Conservation (phyloP, 2,797 vertebrate species). For the Siniperca undulata region DNA sequence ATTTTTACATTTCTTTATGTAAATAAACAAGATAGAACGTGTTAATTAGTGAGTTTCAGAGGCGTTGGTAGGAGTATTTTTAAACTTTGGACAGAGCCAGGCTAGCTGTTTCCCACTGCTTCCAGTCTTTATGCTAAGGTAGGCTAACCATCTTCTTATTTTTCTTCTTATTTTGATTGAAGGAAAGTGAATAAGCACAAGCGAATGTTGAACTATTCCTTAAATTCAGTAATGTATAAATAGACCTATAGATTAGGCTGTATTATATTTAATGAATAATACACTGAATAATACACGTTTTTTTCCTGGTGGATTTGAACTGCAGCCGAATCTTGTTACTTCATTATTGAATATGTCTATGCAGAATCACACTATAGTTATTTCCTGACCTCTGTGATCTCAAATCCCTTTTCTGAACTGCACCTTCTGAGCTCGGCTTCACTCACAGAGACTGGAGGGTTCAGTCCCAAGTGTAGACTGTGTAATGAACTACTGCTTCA, state of each 20-base stretch:
- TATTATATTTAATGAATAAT: neutral
- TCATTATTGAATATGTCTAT: neutral
- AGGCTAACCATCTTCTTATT: neutral
- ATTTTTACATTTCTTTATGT: neutral
- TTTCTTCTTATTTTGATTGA: neutral
- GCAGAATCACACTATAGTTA: neutral
- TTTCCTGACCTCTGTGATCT: conserved; percentile 4
- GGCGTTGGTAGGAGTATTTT: neutral
- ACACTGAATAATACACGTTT: neutral
- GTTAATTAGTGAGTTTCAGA: neutral
- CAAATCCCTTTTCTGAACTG: neutral
- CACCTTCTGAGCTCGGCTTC: neutral
- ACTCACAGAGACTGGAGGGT: neutral
- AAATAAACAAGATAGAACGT: no score
- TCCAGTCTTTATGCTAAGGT: neutral
- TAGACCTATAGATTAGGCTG: neutral
- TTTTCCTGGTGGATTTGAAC: neutral
- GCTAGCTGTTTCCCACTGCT: no score
- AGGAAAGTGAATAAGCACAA: neutral
- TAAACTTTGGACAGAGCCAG: neutral
- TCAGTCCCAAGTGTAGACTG: neutral
- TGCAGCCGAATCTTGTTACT: neutral
- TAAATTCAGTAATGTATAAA: neutral
- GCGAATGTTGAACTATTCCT: neutral
- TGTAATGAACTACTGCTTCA: neutral